phyloP scores from a whole-genome alignment of 2,113 vertebrate genomes.

The Stigmatopora nigra region DNA sequence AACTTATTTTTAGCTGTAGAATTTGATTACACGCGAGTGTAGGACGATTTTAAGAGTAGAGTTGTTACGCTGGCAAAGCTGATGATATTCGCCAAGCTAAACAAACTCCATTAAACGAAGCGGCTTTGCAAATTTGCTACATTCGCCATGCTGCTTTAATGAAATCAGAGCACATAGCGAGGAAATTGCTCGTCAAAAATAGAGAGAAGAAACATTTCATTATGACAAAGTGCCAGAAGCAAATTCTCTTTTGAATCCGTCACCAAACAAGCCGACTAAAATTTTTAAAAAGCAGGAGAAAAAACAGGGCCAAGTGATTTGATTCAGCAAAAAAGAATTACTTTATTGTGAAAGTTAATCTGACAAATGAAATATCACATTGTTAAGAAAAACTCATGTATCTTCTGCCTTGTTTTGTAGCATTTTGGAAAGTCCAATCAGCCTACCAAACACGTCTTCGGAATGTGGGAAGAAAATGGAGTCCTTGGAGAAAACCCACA shows the following conservation, averaged over 20 bases:
- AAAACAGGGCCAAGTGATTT: neutral
- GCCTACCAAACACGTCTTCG: too few species aligned
- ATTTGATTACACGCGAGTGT: too few species aligned
- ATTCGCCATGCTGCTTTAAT: conserved; percentile 3
- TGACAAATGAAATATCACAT: neutral
- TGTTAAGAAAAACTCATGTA: neutral
- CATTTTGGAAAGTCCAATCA: neutral
- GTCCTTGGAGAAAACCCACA: too few species aligned
- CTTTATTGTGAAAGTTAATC: neutral
- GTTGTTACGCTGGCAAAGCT: neutral
- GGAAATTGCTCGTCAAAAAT: neutral
- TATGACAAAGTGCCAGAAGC: conserved; percentile 6
- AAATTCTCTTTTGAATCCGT: conserved; percentile 1
- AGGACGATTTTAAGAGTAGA: too few species aligned
- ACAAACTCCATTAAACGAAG: neutral
- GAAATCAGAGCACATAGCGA: neutral
- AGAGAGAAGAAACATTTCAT: conserved; percentile 3
- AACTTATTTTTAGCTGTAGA: too few species aligned
- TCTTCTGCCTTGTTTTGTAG: neutral
- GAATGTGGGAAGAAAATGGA: too few species aligned
- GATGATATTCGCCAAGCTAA: conserved; percentile 7
- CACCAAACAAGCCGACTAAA: neutral
- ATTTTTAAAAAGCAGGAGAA: neutral
- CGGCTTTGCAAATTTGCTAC: neutral
- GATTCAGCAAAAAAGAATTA: neutral